Base-by-base conservation (phyloP, 35 echinoderm and acorn worm species). In the Acanthaster planci region DNA sequence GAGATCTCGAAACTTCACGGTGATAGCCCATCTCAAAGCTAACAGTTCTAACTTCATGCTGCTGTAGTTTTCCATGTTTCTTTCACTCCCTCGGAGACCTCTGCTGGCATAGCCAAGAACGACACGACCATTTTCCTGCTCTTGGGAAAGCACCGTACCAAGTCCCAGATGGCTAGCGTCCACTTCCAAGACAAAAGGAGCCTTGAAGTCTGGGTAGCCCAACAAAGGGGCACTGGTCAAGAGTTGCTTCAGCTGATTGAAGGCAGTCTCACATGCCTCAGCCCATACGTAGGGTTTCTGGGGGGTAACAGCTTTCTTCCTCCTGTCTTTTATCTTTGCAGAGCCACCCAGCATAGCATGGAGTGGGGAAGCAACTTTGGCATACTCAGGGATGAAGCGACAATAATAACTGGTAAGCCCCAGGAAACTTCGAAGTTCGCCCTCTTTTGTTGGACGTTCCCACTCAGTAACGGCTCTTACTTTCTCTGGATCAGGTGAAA, bases 131-230 rank as follows among this genome's bases (percentile, higher is more conserved):
- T n/a, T n/a, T n/a, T n/a, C n/a, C n/a, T n/a, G n/a, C n/a, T n/a
- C n/a, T n/a, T n/a, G n/a, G n/a, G n/a, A n/a, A n/a, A n/a, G n/a
- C n/a, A n/a, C n/a, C n/a, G n/a, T n/a, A n/a, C n/a, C n/a, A n/a
- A n/a, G n/a, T n/a, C n/a, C n/a, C n/a, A n/a, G n/a, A n/a, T n/a
- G n/a, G n/a, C n/a, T 82, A 8, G 85, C n/a, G 76, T 95, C 80
- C 18, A 59, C 60, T 42, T 95, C 93, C 30, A 91, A 30, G 23
- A 90, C 68, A 79, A 87, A 91, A 2, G 85, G 67, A 14, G 37
- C 10, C 39, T 2, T 32, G 68, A 89, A 93, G 42, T 93, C 85
- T 55, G 85, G 90, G 51, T 57, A 92, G 0, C 90, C 85, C 6
- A 92, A 67, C 19, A 92, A 15, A 1, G 90, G 90, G 29, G 84